Percentiles rank a stretch among this genome's conserved stretches.
phyloP scores from a whole-genome alignment of 2,113 vertebrate genomes.

The Acanthochromis polyacanthus region DNA sequence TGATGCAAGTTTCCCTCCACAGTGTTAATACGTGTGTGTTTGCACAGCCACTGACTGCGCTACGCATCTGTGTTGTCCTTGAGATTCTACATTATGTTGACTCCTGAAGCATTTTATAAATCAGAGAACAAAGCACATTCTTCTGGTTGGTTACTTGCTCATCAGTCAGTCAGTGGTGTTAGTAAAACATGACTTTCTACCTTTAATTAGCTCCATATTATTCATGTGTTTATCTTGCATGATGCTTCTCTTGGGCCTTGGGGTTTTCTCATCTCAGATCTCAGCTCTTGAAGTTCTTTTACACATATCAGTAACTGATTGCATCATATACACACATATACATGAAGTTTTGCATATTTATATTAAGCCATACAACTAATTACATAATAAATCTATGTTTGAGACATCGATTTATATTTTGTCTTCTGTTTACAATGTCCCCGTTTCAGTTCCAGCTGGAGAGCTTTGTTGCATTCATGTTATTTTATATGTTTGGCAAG shows the following conservation, averaged over 20 bases:
- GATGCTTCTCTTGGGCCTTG: neutral
- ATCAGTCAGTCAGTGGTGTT: slow-evolving; percentile 1
- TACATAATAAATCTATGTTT: neutral
- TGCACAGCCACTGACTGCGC: neutral
- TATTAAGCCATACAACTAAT: neutral
- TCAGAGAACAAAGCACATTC: slow-evolving; percentile 4
- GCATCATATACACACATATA: neutral
- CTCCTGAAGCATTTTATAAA: neutral
- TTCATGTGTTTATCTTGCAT: neutral
- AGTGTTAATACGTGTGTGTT: neutral
- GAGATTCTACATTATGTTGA: neutral
- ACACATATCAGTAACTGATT: neutral
- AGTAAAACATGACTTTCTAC: neutral
- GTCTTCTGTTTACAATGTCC: neutral
- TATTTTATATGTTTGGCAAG: neutral
- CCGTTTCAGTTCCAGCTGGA: neutral
- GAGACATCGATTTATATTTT: neutral
- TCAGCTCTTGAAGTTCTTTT: no score
- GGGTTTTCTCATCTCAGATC: neutral
- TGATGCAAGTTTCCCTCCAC: neutral
- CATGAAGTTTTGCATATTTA: neutral
- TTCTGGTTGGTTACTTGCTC: neutral
- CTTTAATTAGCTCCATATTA: neutral
- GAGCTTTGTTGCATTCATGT: neutral
- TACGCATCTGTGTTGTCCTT: no score